Evolutionary conservation across 2,113 vertebrate genomes (phyloP).

Genomic region (Amblyopsis rosae): DNA sequence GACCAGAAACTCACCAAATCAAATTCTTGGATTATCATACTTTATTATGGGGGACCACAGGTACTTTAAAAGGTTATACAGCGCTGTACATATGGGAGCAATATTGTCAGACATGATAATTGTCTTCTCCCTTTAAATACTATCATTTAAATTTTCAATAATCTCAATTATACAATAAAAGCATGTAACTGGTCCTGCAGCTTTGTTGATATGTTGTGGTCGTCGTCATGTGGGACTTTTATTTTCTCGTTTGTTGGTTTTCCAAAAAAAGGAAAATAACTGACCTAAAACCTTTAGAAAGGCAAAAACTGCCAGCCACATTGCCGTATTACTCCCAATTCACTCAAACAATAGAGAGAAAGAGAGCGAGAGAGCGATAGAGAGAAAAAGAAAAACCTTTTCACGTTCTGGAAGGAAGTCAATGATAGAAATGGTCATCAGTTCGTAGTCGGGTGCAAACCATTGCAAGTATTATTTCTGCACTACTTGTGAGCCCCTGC

Average conservation of each 20-base stretch:
- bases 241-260: slow-evolving; percentile 57
- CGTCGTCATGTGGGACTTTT: slow-evolving; percentile 56
- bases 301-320: slow-evolving; percentile 79
- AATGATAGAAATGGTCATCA: slow-evolving; percentile 49
- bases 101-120: slow-evolving; percentile 84
- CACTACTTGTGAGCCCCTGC: slow-evolving; percentile 36
- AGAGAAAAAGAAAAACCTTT: slow-evolving; percentile 42
- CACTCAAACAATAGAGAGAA: slow-evolving; percentile 84
- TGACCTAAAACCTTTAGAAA: slow-evolving; percentile 73
- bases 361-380: slow-evolving; percentile 62
- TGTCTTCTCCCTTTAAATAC: slow-evolving; percentile 85
- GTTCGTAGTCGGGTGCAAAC: slow-evolving; percentile 46
- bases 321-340: slow-evolving; percentile 80
- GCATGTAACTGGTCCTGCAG: slow-evolving; percentile 85
- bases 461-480: slow-evolving; percentile 41
- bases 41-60: slow-evolving; percentile 68
- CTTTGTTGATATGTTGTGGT: slow-evolving; percentile 76
- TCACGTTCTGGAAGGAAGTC: slow-evolving; percentile 65
- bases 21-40: slow-evolving; percentile 38
- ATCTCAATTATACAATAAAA: slow-evolving; percentile 81
- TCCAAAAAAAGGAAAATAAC: slow-evolving; percentile 72
- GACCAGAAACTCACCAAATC: slow-evolving; percentile 33
- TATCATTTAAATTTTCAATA: slow-evolving; percentile 81
- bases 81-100: slow-evolving; percentile 74
- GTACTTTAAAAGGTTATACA: slow-evolving; percentile 77